Percentiles rank a stretch among this genome's conserved stretches.
phyloP scores from a whole-genome alignment of 2,113 vertebrate genomes.

The Cyphomyrus discorhynchus region DNA sequence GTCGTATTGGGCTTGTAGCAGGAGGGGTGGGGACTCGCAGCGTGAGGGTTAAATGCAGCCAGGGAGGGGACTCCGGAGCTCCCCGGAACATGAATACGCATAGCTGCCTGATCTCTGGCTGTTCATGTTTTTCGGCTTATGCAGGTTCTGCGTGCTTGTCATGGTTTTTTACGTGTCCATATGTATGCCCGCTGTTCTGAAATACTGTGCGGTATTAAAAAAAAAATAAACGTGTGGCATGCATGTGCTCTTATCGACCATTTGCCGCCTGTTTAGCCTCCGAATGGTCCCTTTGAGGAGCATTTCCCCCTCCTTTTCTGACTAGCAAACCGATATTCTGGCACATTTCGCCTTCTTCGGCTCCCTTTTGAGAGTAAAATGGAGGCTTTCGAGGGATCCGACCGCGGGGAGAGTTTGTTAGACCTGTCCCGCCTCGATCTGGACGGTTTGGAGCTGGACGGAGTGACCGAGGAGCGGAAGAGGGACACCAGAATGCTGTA shows the following conservation, averaged over 20 bases:
- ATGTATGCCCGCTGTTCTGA: neutral
- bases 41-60: neutral
- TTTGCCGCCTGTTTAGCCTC: neutral
- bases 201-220: neutral
- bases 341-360: neutral
- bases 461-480: slow-evolving; percentile 56
- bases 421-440: slow-evolving; percentile 66
- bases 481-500: slow-evolving; percentile 67
- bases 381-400: slow-evolving; percentile 52
- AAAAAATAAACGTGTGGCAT: neutral
- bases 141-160: neutral
- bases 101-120: neutral
- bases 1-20: neutral
- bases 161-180: neutral
- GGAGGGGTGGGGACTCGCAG: neutral
- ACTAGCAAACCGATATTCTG: neutral
- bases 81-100: neutral
- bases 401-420: slow-evolving; percentile 53
- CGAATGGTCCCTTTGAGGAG: neutral
- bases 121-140: neutral
- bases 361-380: slow-evolving; percentile 39
- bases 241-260: neutral
- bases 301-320: neutral
- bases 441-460: slow-evolving; percentile 50
- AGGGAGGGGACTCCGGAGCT: neutral